Evolutionary conservation across 2,113 vertebrate species (phyloP).

Genomic region (Tragelaphus scriptus): DNA sequence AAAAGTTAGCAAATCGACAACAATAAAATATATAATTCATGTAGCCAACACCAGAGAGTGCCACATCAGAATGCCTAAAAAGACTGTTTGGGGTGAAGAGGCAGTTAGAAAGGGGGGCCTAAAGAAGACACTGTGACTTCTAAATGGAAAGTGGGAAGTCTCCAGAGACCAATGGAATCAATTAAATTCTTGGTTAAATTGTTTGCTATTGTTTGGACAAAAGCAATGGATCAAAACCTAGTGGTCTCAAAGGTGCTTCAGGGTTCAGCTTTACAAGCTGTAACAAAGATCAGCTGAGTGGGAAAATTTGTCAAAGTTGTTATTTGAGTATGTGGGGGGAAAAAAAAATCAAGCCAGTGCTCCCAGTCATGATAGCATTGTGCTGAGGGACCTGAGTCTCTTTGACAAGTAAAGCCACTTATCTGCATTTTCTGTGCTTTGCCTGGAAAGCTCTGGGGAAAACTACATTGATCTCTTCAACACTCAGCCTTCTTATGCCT

Average conservation of each 20-base stretch:
- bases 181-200: not conserved
- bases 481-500: not conserved
- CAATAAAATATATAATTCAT: not conserved
- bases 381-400: not conserved
- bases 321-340: constrained; percentile 42
- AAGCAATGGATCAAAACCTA: constrained; percentile 32
- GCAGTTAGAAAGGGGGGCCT: not conserved
- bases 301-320: constrained; percentile 41
- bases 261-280: not conserved
- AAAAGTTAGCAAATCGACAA: not conserved
- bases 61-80: not conserved
- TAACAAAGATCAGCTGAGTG: constrained; percentile 52
- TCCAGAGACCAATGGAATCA: not conserved
- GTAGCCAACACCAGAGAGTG: not conserved
- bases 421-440: constrained; percentile 7
- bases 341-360: not conserved
- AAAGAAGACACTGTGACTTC: not conserved
- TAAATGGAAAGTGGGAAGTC: not conserved
- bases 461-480: not conserved
- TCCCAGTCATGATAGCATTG: not conserved
- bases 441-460: constrained; percentile 49
- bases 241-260: not conserved
- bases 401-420: not conserved
- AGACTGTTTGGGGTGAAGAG: not conserved
- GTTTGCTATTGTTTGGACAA: constrained; percentile 18